These are phyloP conservation scores for Perdix hodgsoniae DNA, from an alignment of 2,797 vertebrate genomes.

Conservation along the genomic window DNA sequence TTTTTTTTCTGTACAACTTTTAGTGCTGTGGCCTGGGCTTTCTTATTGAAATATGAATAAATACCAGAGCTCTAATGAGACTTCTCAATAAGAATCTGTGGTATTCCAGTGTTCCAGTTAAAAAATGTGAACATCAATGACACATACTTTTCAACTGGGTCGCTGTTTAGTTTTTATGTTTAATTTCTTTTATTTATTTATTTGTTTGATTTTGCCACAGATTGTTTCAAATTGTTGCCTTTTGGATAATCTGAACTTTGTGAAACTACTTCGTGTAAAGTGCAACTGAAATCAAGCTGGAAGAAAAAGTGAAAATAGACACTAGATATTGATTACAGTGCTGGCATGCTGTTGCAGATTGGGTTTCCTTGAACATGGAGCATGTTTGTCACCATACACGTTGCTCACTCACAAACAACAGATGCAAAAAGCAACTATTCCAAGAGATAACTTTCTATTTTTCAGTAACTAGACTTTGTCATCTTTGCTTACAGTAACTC, in stretches of 20 bases:
- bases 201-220: background rate
- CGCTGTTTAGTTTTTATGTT: no score
- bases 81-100: slow-evolving; percentile 25
- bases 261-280: background rate
- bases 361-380: background rate
- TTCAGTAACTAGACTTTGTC: background rate
- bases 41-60: background rate
- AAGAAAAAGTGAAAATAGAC: background rate
- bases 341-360: background rate
- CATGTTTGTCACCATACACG: background rate
- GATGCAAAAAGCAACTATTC: background rate
- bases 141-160: background rate
- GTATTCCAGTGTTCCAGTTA: background rate
- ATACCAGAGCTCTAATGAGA: slow-evolving; percentile 6
- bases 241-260: background rate
- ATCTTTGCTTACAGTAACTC: background rate
- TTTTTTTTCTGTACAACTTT: background rate
- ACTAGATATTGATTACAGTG: background rate
- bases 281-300: background rate
- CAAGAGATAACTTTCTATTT: background rate
- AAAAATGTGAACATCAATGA: slow-evolving; percentile 31
- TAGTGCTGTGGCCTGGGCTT: background rate
- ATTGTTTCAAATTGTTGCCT: background rate
- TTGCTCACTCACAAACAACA: accelerated
- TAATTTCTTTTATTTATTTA: no score